Conservation (phyloP, 2,797 vertebrate species). For the Dicrostonyx torquatus region DNA sequence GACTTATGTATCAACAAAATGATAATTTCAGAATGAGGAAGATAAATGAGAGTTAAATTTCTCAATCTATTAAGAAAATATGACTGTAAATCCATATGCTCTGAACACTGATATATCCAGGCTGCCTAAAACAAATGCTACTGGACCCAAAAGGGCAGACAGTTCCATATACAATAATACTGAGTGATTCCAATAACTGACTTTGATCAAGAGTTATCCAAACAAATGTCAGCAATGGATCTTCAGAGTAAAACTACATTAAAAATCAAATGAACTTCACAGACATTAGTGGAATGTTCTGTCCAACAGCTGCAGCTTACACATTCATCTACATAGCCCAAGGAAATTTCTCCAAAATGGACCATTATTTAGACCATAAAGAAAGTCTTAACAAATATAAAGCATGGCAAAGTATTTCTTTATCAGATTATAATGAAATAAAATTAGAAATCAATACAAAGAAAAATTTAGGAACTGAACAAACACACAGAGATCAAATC, state of each 20-base stretch:
- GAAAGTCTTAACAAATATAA: neutral
- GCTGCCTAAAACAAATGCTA: neutral
- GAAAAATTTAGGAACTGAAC: neutral
- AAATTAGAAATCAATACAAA: neutral
- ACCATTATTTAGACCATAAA: neutral
- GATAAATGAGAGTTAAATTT: neutral
- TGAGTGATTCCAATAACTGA: neutral
- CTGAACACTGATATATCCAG: neutral
- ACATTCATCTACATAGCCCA: neutral
- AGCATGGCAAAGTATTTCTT: neutral
- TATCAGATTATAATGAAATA: neutral
- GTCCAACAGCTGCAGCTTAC: neutral
- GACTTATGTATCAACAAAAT: neutral
- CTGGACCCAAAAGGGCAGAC: neutral
- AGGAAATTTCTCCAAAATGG: neutral
- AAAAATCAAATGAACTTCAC: neutral
- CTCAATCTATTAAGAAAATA: neutral
- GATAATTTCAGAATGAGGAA: constrained; percentile 5
- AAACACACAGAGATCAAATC: neutral
- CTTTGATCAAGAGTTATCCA: neutral
- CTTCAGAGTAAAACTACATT: neutral
- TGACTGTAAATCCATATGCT: neutral
- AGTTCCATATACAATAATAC: neutral
- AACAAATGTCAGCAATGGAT: neutral
- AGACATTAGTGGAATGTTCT: neutral